Percentiles rank a stretch among this genome's conserved stretches.
Conservation (phyloP, 2,797 vertebrate species). For the Pteropus rufus region DNA sequence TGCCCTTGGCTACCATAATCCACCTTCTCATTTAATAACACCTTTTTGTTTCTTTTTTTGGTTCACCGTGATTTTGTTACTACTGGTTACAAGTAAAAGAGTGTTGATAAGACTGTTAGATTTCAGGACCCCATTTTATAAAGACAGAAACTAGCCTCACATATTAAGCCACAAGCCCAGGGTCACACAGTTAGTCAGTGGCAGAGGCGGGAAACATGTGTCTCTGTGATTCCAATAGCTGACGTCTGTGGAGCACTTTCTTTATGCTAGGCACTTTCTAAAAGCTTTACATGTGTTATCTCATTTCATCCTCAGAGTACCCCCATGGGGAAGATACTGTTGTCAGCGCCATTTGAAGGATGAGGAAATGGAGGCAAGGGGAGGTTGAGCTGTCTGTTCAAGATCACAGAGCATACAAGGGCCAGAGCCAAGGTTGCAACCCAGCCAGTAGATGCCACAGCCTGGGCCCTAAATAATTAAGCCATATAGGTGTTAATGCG, state of each 20-base stretch:
- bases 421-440: background rate
- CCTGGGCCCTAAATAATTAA: background rate
- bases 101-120: background rate
- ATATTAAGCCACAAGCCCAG: background rate
- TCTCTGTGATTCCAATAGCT: background rate
- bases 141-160: background rate
- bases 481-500: fast-evolving
- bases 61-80: background rate
- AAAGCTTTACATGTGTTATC: background rate
- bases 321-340: background rate
- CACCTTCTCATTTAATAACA: background rate
- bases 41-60: too few relatives aligned
- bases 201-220: fast-evolving
- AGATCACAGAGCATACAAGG: background rate
- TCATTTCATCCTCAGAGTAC: background rate
- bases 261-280: background rate
- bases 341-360: background rate
- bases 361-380: background rate
- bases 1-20: background rate
- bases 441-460: background rate
- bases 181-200: background rate
- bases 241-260: background rate
- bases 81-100: background rate
- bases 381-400: background rate
- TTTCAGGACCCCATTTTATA: background rate